Evolutionary conservation across 2,113 vertebrate genomes (phyloP), one percentile per base, ranked within the genome.

Genomic region (Phylloscopus trochiloides): DNA sequence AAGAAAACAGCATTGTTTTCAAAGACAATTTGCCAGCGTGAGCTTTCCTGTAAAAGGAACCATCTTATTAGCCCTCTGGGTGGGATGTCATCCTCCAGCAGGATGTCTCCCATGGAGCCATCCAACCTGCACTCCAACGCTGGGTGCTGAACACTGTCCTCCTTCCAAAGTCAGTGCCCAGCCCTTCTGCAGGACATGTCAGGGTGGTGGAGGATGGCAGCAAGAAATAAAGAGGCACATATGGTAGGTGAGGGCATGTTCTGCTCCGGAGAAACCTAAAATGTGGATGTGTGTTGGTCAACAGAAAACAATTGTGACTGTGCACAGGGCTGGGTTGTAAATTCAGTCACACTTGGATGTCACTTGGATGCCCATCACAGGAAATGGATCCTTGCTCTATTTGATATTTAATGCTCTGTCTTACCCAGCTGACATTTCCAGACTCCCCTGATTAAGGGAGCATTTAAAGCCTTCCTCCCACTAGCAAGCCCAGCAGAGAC

Each of bases 1-100:
- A 77, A 92, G 75, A 31, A 93, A 93, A 86, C 83, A 84, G 61
- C 79, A 91, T 95, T 97, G 91, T 96, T 94, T 92, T 40, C 83
- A 76, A 92, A 88, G 59, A 94, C 92, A 95, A 94, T 94, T 91
- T 94, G 42, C 24, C 82, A 95, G 88, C 86, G 2, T 91, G 91
- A 93, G 32, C 36, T 81, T 96, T 95, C 83, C 88, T 80, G 72
- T 77, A 84, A 91, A 88, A 91, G 75, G 86, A 95, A 94, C 65
- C 24, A 63, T 96, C 93, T 94, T 55, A 93, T 96, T 96, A 96
- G 55, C 75, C 38, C 43, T 51, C 55, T 88, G 92, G 51, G 88
- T 94, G 88, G 88, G 63, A 91, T 91, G 45, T 52, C 79, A 45
- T 55, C 59, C 68, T 92, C 55, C 76, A 71, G 7, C 10, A 25